Evolutionary conservation across 1,140 invertebrate genomes (phyloP), one percentile per base, ranked within the genome.

Genomic region (Euwallacea similis): DNA sequence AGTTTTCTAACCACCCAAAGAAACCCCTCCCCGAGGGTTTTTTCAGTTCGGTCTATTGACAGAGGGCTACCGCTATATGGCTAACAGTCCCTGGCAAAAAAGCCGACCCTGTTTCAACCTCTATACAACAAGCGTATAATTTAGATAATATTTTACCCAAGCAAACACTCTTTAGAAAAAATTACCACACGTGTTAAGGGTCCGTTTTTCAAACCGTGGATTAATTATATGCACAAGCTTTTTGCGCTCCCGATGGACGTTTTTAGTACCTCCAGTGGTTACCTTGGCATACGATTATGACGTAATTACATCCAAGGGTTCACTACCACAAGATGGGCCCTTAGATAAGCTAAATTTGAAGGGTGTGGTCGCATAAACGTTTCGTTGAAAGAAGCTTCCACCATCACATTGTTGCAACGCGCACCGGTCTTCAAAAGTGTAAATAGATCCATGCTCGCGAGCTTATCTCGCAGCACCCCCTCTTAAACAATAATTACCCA

Each of bases 91-190:
- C 46, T 50, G 46, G 46, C 13, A 13, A 33, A 33, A 33, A 33
- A 33, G 21, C 21, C 21, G 21, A 33, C 21, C 21, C 21, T 4
- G 21, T 33, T 33, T 33, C 1, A 33, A 33, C 21, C 46, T 13
- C 46, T 13, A 50, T 50, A 13, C 13, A 7, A 50, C 46, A 13
- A 50, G 9, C 46, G 46, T 50, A 50, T 50, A 50, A 50, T 50
- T 50, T 50, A 13, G 46, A 50, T 50, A 50, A 50, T 50, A 50
- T 50, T 50, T 33, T 50, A 50, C 6, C 46, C 46, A 50, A 50
- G 13, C 46, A 50, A 10, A 10, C 46, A 50, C 46, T 13, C 13
- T 2, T 50, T 50, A 50, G 46, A 13, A 50, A 50, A 50, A 11
- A 50, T 50, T 10, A 13, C 46, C 46, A 50, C 44, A 46, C 46